A percentile compares a stretch with the other conserved stretches of the same genome.
These are phyloP conservation scores for Chiroxiphia lanceolata DNA, from an alignment of 2,797 vertebrate genomes.

Conservation along the genomic window DNA sequence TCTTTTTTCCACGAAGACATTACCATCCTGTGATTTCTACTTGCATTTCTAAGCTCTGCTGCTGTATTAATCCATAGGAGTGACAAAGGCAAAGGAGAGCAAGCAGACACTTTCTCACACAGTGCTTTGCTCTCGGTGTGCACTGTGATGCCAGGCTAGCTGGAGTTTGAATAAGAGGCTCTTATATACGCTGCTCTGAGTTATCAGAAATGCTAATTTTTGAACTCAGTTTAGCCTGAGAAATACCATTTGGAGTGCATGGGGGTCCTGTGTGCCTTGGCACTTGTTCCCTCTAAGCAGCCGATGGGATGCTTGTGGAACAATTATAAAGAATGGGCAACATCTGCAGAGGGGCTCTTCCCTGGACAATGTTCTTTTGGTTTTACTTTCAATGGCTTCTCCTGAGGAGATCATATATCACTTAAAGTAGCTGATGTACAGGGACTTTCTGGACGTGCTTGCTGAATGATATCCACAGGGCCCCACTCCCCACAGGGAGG, in stretches of 20 bases:
- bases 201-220: neutral
- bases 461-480: neutral
- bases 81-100: neutral
- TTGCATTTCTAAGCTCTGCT: neutral
- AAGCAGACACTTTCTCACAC: neutral
- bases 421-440: neutral
- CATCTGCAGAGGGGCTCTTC: neutral
- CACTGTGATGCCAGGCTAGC: fast-evolving
- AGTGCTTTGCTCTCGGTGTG: fast-evolving
- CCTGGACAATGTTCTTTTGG: fast-evolving
- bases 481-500: neutral
- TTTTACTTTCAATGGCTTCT: neutral
- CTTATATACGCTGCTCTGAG: neutral
- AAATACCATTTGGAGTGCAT: neutral
- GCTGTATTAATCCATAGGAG: fast-evolving
- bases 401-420: neutral
- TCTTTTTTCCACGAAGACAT: neutral
- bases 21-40: neutral
- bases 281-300: neutral
- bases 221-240: neutral
- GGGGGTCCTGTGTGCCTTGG: neutral
- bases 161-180: neutral
- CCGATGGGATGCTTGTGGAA: neutral
- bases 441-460: neutral
- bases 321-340: neutral